Evolutionary conservation across 2,113 vertebrate species (phyloP).

Genomic region (Bostrychus sinensis): DNA sequence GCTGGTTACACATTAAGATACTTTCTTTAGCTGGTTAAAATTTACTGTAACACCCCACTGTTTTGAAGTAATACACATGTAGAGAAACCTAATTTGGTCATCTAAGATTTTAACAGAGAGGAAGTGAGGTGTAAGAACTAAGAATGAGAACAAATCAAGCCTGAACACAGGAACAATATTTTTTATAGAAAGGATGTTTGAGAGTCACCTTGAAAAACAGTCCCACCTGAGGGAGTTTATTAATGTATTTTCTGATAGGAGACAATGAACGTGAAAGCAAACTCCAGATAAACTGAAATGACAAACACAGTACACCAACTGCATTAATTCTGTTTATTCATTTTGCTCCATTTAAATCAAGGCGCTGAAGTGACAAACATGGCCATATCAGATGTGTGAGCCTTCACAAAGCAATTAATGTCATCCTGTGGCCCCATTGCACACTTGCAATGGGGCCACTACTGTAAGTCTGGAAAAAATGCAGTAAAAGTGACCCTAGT

Average conservation of each 20-base stretch:
- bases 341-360: constrained; percentile 1
- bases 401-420: constrained; percentile 7
- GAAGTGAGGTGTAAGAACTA: background rate
- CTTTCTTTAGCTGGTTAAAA: too few relatives aligned
- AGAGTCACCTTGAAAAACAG: constrained; percentile 5
- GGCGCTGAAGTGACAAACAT: background rate
- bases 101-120: background rate
- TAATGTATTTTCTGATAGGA: constrained; percentile 8
- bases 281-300: background rate
- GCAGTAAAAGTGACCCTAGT: background rate
- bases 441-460: background rate
- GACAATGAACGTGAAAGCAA: background rate
- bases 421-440: background rate
- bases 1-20: too few relatives aligned
- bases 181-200: background rate
- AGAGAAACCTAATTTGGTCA: too few relatives aligned
- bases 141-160: background rate
- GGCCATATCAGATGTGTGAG: background rate
- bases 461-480: background rate
- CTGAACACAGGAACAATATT: background rate
- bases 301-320: background rate
- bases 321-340: background rate
- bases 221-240: constrained; percentile 2
- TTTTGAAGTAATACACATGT: too few relatives aligned
- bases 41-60: too few relatives aligned